phyloP scores from a whole-genome alignment of 1,140 invertebrate species.

The Stenopsyche tienmushanensis region DNA sequence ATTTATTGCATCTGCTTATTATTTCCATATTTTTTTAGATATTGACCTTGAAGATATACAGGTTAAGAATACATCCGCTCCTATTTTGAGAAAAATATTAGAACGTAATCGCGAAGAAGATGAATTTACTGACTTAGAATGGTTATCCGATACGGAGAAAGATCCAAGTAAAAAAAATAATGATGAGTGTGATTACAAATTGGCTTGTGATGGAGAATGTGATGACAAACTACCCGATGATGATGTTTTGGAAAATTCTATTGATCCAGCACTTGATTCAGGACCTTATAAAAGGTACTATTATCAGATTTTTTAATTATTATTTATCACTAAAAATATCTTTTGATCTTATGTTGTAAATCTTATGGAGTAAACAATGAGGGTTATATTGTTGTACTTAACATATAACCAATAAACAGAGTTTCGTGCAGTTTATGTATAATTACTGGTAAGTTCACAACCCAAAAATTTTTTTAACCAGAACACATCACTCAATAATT shows the following conservation, averaged over 20 bases:
- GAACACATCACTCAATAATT: no score
- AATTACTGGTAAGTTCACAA: no score
- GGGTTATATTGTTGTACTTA: no score
- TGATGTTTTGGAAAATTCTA: not conserved
- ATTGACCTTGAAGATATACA: not conserved
- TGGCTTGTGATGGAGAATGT: not conserved
- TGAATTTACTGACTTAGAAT: constrained; percentile 34
- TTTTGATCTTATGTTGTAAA: no score
- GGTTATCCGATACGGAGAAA: constrained; percentile 32
- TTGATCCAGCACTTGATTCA: not conserved
- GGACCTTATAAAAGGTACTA: no score
- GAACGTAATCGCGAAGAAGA: constrained; percentile 15
- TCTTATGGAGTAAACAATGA: no score
- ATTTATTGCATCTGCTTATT: not conserved
- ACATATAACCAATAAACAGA: no score
- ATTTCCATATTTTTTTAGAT: not conserved
- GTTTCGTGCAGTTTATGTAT: no score
- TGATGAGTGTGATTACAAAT: not conserved
- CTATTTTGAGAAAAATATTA: not conserved
- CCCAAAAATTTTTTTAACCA: no score
- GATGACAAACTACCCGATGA: not conserved
- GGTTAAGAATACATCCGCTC: not conserved
- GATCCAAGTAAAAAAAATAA: constrained; percentile 6
- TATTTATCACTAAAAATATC: no score
- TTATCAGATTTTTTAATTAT: no score